Evolutionary conservation across 2,888 invertebrate species (phyloP).

Genomic region (Blomia tropicalis): DNA sequence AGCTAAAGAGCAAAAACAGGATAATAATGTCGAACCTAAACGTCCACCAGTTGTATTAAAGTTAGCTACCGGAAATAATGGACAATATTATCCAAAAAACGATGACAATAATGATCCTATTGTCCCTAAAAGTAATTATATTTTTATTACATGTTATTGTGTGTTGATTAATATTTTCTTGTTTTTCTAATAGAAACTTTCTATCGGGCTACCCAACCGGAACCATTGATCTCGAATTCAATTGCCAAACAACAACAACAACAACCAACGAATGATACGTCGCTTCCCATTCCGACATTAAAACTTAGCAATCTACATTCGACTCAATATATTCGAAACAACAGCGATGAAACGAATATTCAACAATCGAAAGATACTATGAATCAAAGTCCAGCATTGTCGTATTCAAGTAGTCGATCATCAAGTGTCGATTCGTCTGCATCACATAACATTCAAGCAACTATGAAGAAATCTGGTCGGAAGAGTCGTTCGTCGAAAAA

Average conservation of each 20-base stretch:
- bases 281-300: no score
- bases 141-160: no score
- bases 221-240: background rate
- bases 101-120: background rate
- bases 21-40: background rate
- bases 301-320: no score
- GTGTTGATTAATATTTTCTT: background rate
- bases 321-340: no score
- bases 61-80: background rate
- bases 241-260: background rate
- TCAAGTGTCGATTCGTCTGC: background rate
- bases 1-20: background rate
- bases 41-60: slow-evolving; percentile 18
- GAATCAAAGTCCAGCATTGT: background rate
- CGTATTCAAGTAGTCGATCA: background rate
- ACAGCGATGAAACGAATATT: background rate
- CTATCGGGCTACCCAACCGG: background rate
- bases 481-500: background rate
- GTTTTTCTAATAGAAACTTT: background rate
- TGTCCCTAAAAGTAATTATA: background rate
- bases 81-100: slow-evolving; percentile 1
- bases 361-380: background rate
- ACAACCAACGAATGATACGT: no score
- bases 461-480: background rate
- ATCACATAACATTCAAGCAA: background rate